Evolutionary conservation across 2,797 vertebrate genomes (phyloP).

Genomic region (Sebastes aleutianus): DNA sequence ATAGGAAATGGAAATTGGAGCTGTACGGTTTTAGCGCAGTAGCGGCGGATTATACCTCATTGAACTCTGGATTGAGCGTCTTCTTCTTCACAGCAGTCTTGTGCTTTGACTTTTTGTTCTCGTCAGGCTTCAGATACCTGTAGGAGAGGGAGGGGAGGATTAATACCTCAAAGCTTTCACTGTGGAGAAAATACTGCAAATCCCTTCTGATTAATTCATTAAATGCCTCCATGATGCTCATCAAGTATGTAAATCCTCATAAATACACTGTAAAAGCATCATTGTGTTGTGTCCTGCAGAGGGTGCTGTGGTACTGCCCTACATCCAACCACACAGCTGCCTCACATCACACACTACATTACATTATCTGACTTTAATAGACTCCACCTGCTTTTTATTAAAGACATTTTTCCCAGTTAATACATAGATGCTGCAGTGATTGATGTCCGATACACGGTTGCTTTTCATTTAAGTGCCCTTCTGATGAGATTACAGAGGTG

Average conservation of each 20-base stretch:
- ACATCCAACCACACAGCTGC: neutral
- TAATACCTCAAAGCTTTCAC: neutral
- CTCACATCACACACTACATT: neutral
- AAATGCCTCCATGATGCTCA: neutral
- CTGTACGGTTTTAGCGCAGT: neutral
- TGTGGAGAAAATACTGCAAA: neutral
- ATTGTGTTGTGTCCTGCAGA: slow-evolving; percentile 60
- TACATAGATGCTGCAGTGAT: neutral
- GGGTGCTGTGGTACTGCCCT: slow-evolving; percentile 64
- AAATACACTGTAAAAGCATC: neutral
- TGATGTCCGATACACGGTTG: neutral
- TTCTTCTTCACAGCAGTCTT: slow-evolving; percentile 99
- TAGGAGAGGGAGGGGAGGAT: slow-evolving; percentile 23
- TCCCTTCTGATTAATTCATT: neutral
- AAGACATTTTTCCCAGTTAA: neutral
- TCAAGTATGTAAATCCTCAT: neutral
- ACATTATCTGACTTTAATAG: neutral
- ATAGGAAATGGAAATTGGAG: neutral
- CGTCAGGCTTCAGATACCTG: slow-evolving; percentile 98
- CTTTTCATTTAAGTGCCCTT: slow-evolving; percentile 9
- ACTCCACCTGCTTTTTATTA: slow-evolving; percentile 6
- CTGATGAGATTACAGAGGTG: slow-evolving; percentile 11
- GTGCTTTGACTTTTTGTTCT: slow-evolving; percentile 99
- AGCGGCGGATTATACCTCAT: slow-evolving; percentile 84
- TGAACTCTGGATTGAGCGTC: slow-evolving; percentile 98